Percentiles rank a stretch among this genome's conserved stretches.
Evolutionary conservation across 2,797 vertebrate species (phyloP).

Genomic region (Sorex maritimensis): DNA sequence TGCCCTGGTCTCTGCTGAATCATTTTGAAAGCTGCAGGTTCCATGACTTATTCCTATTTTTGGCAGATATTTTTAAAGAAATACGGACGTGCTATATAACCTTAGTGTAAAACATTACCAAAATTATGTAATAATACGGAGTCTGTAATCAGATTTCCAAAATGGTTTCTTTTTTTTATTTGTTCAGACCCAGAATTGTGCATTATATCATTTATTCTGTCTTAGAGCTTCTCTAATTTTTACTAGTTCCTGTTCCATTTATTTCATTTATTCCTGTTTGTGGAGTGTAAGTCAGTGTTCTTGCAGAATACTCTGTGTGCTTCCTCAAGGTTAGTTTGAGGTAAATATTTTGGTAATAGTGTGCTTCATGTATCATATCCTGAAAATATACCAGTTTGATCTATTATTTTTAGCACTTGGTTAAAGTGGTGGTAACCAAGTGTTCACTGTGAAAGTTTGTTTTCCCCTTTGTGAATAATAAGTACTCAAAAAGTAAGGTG

Average conservation of each 20-base stretch:
- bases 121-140: not conserved
- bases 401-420: not conserved
- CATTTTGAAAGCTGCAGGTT: conserved; percentile 43
- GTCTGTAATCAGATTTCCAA: not conserved
- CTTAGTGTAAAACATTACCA: not conserved
- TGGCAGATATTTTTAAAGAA: not conserved
- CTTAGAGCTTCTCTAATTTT: not conserved
- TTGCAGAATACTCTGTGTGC: not conserved
- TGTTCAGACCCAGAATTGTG: not conserved
- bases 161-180: not conserved
- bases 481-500: not conserved
- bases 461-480: not conserved
- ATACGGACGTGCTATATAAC: not conserved
- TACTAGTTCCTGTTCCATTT: not conserved
- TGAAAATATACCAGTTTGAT: not conserved
- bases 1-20: not conserved
- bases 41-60: not conserved
- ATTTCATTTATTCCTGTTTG: conserved; percentile 44
- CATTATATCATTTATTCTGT: not conserved
- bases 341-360: conserved; percentile 35
- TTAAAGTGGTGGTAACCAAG: not conserved
- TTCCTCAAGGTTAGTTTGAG: conserved; percentile 27
- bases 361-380: not conserved
- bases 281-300: not conserved
- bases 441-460: not conserved